A percentile compares a stretch with the other conserved stretches of the same genome.
Evolutionary conservation across 35 echinoderm and acorn worm species (phyloP).

Genomic region (Stichopus chloronotus): DNA sequence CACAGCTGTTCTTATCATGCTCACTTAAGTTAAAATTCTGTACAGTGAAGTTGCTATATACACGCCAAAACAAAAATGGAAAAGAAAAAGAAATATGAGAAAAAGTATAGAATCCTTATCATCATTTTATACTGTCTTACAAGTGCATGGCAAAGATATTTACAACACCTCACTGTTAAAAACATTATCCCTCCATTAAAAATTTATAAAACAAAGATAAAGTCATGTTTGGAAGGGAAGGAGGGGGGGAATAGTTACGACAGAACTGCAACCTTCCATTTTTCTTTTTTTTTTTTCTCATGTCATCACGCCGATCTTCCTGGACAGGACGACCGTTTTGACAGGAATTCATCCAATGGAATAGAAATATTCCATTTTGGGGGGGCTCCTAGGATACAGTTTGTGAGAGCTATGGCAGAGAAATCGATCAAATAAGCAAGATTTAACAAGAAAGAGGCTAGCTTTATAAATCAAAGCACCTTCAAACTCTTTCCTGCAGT

Average conservation of each 20-base stretch:
- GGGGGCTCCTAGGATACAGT: too few species aligned
- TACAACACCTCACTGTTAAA: background rate
- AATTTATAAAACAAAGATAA: background rate
- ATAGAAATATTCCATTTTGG: too few species aligned
- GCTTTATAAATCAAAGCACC: too few species aligned
- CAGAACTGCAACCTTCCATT: too few species aligned
- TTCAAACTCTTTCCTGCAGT: too few species aligned
- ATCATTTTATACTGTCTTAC: background rate
- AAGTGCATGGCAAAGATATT: background rate
- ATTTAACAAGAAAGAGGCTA: too few species aligned
- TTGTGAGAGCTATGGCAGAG: too few species aligned
- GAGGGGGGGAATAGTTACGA: background rate
- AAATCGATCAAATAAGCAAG: too few species aligned
- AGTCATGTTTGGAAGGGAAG: background rate
- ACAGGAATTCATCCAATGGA: too few species aligned
- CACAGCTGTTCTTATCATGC: background rate
- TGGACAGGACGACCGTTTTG: too few species aligned
- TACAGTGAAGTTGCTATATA: background rate
- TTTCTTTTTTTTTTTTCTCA: too few species aligned
- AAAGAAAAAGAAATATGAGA: background rate
- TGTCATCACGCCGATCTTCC: too few species aligned
- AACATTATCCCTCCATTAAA: background rate
- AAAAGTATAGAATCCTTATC: background rate
- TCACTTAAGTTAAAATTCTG: background rate
- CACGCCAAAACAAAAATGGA: background rate